Conservation (phyloP, 30 jellyfish, hydroid and myxozoan species). For the Hydra vulgaris region DNA sequence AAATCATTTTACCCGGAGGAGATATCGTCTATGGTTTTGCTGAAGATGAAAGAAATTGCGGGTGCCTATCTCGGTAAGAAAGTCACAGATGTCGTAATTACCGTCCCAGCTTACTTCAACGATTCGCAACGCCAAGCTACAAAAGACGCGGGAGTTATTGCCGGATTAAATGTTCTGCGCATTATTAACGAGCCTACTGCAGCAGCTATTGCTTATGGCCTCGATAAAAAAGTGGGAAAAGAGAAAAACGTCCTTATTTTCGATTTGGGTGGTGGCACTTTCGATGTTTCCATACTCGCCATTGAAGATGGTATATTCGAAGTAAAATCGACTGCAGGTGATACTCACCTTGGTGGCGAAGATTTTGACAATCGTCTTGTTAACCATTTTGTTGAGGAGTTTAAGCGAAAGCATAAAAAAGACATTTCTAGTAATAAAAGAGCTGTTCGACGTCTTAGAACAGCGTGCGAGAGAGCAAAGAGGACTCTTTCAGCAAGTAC, state of each 20-base stretch:
- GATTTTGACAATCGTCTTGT: conserved; percentile 86
- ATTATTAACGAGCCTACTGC: conserved; percentile 98
- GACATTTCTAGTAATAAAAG: conserved; percentile 62
- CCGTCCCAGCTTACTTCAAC: conserved; percentile 97
- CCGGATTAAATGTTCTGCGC: conserved; percentile 89
- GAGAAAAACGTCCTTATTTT: conserved; percentile 83
- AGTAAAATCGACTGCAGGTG: conserved; percentile 88
- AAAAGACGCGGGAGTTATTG: conserved; percentile 96
- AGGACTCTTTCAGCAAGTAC: conserved; percentile 81
- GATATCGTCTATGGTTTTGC: conserved; percentile 90
- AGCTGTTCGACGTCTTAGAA: conserved; percentile 72
- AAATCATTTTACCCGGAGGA: conserved; percentile 86
- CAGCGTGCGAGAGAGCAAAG: conserved; percentile 95
- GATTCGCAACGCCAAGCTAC: conserved; percentile 97
- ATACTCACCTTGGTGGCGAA: conserved; percentile 98
- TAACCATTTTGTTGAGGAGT: conserved; percentile 43
- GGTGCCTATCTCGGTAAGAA: conserved; percentile 84
- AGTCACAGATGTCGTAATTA: conserved; percentile 76
- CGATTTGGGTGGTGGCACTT: conserved; percentile 99
- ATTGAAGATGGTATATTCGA: conserved; percentile 97
- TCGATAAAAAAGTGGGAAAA: conserved; percentile 82
- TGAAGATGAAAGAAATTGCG: conserved; percentile 94
- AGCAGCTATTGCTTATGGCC: conserved; percentile 99
- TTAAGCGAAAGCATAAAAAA: conserved; percentile 47
- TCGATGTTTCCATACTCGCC: conserved; percentile 91